A percentile compares a stretch with the other conserved stretches of the same genome.
phyloP scores from a whole-genome alignment of 2,888 invertebrate species.

The Invenusta paracnida region DNA sequence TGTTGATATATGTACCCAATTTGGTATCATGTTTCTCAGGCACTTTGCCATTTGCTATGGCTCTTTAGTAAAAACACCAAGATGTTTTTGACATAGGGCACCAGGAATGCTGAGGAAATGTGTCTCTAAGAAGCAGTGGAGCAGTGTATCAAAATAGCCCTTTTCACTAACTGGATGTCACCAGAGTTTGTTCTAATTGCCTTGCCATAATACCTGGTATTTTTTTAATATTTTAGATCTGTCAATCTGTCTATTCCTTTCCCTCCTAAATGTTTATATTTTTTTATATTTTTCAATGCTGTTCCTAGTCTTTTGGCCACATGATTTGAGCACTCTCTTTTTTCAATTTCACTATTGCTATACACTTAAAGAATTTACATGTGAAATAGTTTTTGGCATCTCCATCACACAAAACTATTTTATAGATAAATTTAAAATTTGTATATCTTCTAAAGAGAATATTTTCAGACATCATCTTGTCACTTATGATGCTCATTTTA shows the following conservation, averaged over 20 bases:
- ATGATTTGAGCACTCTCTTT: background rate
- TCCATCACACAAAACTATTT: background rate
- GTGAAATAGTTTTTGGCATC: background rate
- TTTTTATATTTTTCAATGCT: background rate
- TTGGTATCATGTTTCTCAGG: background rate
- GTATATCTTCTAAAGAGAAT: no score
- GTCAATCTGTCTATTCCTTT: no score
- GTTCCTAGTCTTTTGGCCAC: background rate
- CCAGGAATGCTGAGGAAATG: no score
- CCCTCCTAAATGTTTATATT: background rate
- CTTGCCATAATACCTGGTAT: background rate
- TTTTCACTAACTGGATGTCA: background rate
- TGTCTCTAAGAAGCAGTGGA: no score
- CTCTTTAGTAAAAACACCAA: background rate
- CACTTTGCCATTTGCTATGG: constrained; percentile 5
- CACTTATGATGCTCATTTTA: background rate
- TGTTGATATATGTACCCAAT: background rate
- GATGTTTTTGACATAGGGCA: background rate
- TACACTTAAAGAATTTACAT: background rate
- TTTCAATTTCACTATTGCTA: background rate
- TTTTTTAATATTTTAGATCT: no score
- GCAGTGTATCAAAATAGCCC: background rate
- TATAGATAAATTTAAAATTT: no score
- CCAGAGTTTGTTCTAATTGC: background rate
- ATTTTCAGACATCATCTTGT: background rate